A percentile compares a stretch with the other conserved stretches of the same genome.
Evolutionary conservation across 2,797 vertebrate species (phyloP).

Genomic region (Taenioides sp.): DNA sequence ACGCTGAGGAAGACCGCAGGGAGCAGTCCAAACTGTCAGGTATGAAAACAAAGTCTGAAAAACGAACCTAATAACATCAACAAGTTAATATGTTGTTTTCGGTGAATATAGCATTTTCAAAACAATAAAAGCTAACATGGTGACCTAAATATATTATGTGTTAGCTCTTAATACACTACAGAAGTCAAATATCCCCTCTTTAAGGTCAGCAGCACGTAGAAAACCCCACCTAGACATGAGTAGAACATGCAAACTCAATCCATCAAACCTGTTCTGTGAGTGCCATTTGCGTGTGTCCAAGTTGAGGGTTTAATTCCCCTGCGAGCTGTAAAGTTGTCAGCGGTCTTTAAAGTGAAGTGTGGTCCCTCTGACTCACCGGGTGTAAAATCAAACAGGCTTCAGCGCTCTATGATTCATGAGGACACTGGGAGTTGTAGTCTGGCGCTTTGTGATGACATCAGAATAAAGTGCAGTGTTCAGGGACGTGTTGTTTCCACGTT

Average conservation of each 20-base stretch:
- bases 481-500: constrained; percentile 42
- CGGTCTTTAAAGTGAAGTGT: constrained; percentile 59
- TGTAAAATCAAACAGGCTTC: constrained; percentile 56
- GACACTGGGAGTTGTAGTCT: constrained; percentile 50
- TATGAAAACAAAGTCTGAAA: too few species aligned
- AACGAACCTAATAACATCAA: too few species aligned
- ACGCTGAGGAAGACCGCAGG: too few species aligned
- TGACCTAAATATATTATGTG: too few species aligned
- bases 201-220: too few species aligned
- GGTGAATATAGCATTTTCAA: too few species aligned
- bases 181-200: too few species aligned
- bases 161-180: too few species aligned
- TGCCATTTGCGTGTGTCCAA: background rate
- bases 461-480: constrained; percentile 23
- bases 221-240: background rate
- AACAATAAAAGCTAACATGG: too few species aligned
- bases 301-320: background rate
- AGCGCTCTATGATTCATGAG: constrained; percentile 52
- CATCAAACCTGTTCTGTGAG: background rate
- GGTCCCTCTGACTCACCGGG: constrained; percentile 66
- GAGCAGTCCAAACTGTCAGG: too few species aligned
- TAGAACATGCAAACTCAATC: background rate
- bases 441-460: constrained; percentile 50
- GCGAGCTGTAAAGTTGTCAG: constrained; percentile 61
- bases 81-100: too few species aligned